Evolutionary conservation across 2,888 invertebrate species (phyloP), one percentile per base, ranked within the genome.

Genomic region (Scrobipalpa atriplicella): DNA sequence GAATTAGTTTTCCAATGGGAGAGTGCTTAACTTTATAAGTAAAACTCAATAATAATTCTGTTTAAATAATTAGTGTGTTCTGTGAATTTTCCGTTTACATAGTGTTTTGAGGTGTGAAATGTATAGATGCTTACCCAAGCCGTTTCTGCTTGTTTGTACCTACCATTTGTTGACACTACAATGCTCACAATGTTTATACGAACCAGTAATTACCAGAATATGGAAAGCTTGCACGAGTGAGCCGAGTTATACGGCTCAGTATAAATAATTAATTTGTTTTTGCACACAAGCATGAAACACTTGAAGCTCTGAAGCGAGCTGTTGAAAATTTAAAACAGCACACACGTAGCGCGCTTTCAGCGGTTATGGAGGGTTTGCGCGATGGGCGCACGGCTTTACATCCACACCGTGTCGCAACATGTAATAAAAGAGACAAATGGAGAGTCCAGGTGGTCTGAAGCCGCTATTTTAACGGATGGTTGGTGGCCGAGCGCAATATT

Each of bases 261-360:
- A 75, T 88, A 76, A 87, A 89, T 89, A 85, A 88, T 89, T 88
- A 90, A 91, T 87, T 83, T 83, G 85, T 84, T 85, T 83, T 83
- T 80, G 80, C 86, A 80, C 85, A 83, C 83, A 82, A 79, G 78
- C 80, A 77, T 74, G 67, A 71, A 74, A 76, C 76, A 78, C 78
- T 80, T 77, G 73, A 72, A 75, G 75, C 74, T 77, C 78, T 76
- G 77, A 73, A 76, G 78, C 75, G 71, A 74, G 75, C 78, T 78
- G 77, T 79, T 87, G 80, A 86, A 87, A 87, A 76, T 86, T 86
- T 86, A 84, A 87, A 84, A 76, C 72, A 74, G 74, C 78, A 78
- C 78, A 78, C 76, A 76, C 78, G 75, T 54, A 52, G 16, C 73
- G 66, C 69, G 75, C 78, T 83, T 75, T 75, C 77, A 77, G 79